phyloP scores from a whole-genome alignment of 2,888 invertebrate genomes.

The Campaea margaritaria region DNA sequence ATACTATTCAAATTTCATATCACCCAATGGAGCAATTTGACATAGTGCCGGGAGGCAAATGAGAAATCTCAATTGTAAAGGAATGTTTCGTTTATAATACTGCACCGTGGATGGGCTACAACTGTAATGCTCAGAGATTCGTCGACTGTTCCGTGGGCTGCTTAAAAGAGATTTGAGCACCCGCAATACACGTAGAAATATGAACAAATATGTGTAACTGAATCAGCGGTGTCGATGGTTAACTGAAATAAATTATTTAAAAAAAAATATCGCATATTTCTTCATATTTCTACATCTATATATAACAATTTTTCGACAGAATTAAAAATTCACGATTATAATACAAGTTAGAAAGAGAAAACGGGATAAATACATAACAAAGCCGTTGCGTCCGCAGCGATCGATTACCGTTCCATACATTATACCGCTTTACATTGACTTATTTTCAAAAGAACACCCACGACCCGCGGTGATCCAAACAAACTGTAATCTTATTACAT shows the following conservation, averaged over 20 bases:
- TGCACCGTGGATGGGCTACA: conserved; percentile 49
- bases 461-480: conserved; percentile 40
- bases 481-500: conserved; percentile 28
- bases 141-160: conserved; percentile 41
- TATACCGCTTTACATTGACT: conserved; percentile 48
- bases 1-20: conserved; percentile 70
- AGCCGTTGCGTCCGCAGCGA: conserved; percentile 41
- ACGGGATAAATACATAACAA: conserved; percentile 49
- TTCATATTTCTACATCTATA: conserved; percentile 36
- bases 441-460: conserved; percentile 33
- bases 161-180: conserved; percentile 42
- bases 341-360: conserved; percentile 50
- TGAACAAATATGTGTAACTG: conserved; percentile 19
- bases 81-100: conserved; percentile 81
- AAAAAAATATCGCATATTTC: conserved; percentile 19
- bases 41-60: conserved; percentile 57
- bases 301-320: conserved; percentile 18
- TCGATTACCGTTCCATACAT: conserved; percentile 36
- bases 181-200: conserved; percentile 37
- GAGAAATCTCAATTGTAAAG: conserved; percentile 75
- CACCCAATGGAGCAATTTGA: conserved; percentile 75
- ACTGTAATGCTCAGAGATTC: conserved; percentile 40
- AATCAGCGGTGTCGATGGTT: conserved; percentile 13
- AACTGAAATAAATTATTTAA: conserved; percentile 18
- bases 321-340: conserved; percentile 42